Evolutionary conservation across 1,140 invertebrate genomes (phyloP), one percentile per base, ranked within the genome.

Genomic region (Diachasma alloeum): DNA sequence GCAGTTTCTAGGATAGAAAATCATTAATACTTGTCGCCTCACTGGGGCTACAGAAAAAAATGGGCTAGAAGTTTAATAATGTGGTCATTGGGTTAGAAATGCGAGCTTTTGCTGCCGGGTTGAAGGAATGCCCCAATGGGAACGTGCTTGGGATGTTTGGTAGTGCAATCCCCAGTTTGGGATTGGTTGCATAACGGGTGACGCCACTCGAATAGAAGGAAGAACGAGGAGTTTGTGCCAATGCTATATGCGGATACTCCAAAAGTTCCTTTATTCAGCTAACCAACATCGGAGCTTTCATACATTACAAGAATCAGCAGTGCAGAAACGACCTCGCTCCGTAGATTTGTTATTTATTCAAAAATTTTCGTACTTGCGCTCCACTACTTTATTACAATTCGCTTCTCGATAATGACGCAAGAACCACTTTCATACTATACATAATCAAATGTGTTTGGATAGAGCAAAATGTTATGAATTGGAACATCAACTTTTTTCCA

Each of bases 131-230:
- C 80, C 79, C 79, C 75, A 82, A 72, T 71, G 78, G 75, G 78
- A 84, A 84, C 84, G 79, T 86, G 79, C 83, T 80, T 80, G 75
- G 82, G 79, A 86, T 86, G 83, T 85, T 84, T 85, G 83, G 82
- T 86, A 85, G 84, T 82, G 83, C 83, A 84, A 84, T 80, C 77
- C 81, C 83, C 78, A 82, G 81, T 84, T 82, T 76, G 83, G 82
- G 77, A 81, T 84, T 81, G 80, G 79, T 86, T 86, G 83, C 82
- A 83, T 86, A 86, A 85, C 80, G 81, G 77, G 73, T 79, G 82
- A 83, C 77, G 80, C 78, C 80, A 80, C 74, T 78, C 79, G 82
- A 85, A 83, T 85, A 84, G 84, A 83, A 84, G 80, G 81, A 83
- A 84, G 78, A 75, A 74, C 69, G 69, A 73, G 68, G 77, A 73